phyloP scores from a whole-genome alignment of 2,113 vertebrate species.

The Elachura formosa region DNA sequence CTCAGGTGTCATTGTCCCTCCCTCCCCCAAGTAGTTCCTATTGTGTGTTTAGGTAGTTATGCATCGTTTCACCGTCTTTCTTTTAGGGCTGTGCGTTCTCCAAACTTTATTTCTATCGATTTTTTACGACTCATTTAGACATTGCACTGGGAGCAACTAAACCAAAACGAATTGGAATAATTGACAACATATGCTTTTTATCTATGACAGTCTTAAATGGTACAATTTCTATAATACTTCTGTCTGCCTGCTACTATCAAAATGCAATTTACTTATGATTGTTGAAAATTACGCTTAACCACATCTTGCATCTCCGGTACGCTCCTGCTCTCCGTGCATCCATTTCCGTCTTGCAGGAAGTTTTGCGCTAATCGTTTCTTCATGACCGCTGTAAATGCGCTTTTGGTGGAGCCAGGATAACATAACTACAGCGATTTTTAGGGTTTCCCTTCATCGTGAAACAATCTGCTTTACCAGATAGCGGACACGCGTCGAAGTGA shows the following conservation, averaged over 20 bases:
- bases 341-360: conserved; percentile 3
- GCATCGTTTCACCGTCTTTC: neutral
- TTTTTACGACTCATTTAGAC: neutral
- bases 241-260: neutral
- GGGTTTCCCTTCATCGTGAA: neutral
- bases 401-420: neutral
- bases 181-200: neutral
- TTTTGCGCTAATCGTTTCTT: neutral
- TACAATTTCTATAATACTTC: neutral
- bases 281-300: neutral
- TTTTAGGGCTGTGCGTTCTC: neutral
- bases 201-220: neutral
- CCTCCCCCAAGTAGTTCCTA: neutral
- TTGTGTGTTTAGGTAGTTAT: neutral
- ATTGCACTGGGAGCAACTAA: neutral
- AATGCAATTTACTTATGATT: neutral
- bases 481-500: fast-evolving
- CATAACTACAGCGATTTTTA: neutral
- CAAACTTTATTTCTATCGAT: neutral
- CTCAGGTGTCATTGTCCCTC: fast-evolving
- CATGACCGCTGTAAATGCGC: neutral
- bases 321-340: neutral
- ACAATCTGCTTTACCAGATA: neutral
- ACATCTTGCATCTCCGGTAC: neutral
- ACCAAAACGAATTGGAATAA: neutral